phyloP scores from a whole-genome alignment of 2,888 invertebrate genomes.

The Scaptomyza caliginosa region DNA sequence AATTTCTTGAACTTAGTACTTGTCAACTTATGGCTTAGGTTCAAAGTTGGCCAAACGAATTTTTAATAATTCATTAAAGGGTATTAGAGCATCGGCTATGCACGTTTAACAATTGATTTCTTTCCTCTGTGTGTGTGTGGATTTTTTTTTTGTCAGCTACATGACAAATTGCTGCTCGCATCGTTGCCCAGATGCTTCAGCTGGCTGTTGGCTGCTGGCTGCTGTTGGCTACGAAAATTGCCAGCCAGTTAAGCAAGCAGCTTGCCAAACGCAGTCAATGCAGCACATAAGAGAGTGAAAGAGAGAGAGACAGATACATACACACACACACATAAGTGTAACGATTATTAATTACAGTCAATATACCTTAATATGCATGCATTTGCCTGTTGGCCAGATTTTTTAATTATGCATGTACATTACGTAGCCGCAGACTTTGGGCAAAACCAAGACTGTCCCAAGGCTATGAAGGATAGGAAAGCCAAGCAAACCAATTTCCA shows the following conservation, averaged over 20 bases:
- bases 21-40: too few relatives aligned
- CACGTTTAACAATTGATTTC: not conserved
- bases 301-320: not conserved
- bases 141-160: conserved; percentile 22
- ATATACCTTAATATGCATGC: conserved; percentile 42
- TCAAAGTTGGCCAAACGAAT: not conserved
- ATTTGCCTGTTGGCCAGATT: conserved; percentile 27
- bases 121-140: not conserved
- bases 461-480: too few relatives aligned
- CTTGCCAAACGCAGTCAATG: conserved; percentile 44
- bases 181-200: conserved; percentile 37
- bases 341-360: conserved; percentile 64
- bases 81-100: not conserved
- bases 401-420: conserved; percentile 55
- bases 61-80: not conserved
- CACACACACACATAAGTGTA: conserved; percentile 13
- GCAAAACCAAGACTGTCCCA: too few relatives aligned
- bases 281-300: not conserved
- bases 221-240: conserved; percentile 34
- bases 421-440: conserved; percentile 5
- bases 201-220: conserved; percentile 23
- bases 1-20: too few relatives aligned
- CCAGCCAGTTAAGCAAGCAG: conserved; percentile 47
- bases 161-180: conserved; percentile 60
- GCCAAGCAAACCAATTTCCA: too few relatives aligned